These are phyloP conservation scores for Mantis religiosa DNA, from an alignment of 2,888 invertebrate genomes.

Conservation along the genomic window DNA sequence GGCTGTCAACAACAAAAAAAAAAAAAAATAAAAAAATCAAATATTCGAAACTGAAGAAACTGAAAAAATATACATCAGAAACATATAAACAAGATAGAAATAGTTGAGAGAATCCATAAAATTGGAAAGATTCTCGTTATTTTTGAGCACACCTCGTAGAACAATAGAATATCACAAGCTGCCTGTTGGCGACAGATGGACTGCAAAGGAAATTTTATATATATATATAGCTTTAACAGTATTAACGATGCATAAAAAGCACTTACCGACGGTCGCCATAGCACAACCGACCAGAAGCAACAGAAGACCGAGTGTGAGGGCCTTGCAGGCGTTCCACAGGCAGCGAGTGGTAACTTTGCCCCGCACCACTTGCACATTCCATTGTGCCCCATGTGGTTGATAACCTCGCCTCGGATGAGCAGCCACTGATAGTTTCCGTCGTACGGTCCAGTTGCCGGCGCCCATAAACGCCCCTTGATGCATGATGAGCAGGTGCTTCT, in stretches of 20 bases:
- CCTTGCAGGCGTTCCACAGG: constrained; percentile 91
- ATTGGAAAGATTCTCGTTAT: no score
- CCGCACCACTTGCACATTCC: constrained; percentile 62
- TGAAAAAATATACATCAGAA: no score
- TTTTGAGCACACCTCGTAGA: no score
- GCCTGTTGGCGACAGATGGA: no score
- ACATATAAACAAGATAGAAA: no score
- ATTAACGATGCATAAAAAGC: background rate
- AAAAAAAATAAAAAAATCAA: no score
- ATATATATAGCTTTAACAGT: no score
- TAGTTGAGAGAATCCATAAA: no score
- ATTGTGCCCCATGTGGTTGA: constrained; percentile 43
- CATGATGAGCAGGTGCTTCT: constrained; percentile 11
- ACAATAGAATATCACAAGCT: no score
- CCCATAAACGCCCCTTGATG: constrained; percentile 32
- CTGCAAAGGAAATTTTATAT: no score
- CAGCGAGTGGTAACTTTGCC: constrained; percentile 86
- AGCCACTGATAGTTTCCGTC: constrained; percentile 28
- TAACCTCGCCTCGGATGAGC: constrained; percentile 41
- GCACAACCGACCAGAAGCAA: constrained; percentile 85
- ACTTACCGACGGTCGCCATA: constrained; percentile 87
- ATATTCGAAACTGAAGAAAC: no score
- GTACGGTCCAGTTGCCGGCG: constrained; percentile 28
- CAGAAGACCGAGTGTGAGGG: constrained; percentile 79
- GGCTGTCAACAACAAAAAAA: no score